Base-by-base conservation (phyloP, 2,888 invertebrate genomes). In the Scrobipalpa costella region DNA sequence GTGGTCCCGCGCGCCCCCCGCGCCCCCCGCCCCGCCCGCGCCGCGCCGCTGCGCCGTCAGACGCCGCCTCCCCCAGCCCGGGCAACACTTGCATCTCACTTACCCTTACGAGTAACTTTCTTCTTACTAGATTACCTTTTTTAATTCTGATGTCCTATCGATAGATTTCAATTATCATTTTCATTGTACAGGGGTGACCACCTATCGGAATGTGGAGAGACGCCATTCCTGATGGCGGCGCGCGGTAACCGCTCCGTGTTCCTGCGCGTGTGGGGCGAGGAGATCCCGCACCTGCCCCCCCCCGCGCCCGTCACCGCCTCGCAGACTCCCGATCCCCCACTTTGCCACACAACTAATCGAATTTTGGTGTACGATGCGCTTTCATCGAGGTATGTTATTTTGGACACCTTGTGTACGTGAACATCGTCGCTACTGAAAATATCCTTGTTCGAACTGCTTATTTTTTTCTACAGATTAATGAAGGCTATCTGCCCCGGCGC, bases 261-360 rank as follows among this genome's bases (percentile, higher is more conserved):
- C 80, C 90, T 97, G 64, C 92, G 96, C 69, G 96, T 96, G 52
- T 96, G 96, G 96, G 97, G 97, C 57, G 94, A 94, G 70, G 94
- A 95, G 76, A 80, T 96, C 69, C 94, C 95, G 69, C 76, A 94
- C 62, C 93, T 94, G 0, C 94, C 47, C 93, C 94, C 73, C 92
- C 94, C 3, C n/a, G 84, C 93, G 19, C 84, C 93, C 6, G 81
- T 92, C 65, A 93, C 93, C 71, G 85, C 93, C 17, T 93, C 94
- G 61, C 21, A 13, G 33, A 34, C 44, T 9, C 33, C 40, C 65
- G 95, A 94, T 71, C 91, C 93, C 2, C 92, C 93, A 66, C 92
- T 94, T 66, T 97, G 97, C 79, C 94, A 94, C 63, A 96, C 96
- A 15, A 86, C 93, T 72, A 97, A 97, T 83, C 93, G 97, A 40